Conservation (phyloP, 1,140 invertebrate genomes). For the Aphaenogaster floridana region DNA sequence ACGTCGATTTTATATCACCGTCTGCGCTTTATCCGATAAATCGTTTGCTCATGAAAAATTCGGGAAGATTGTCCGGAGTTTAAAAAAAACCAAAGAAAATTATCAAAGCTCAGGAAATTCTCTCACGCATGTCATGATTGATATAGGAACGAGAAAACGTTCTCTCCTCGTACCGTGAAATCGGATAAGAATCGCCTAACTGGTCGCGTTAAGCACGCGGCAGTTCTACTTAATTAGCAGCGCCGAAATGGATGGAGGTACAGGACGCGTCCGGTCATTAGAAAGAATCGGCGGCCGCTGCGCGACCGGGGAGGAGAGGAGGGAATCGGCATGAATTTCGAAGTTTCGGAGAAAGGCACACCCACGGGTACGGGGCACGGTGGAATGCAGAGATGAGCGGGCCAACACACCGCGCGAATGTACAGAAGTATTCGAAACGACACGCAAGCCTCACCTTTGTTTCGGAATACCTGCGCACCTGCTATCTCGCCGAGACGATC, state of each 20-base stretch:
- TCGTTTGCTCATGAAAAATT: constrained; percentile 4
- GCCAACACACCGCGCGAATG: constrained; percentile 34
- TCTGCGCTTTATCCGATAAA: background rate
- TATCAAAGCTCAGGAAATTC: background rate
- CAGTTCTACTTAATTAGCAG: constrained; percentile 67
- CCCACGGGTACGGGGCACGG: constrained; percentile 24
- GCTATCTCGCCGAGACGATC: constrained; percentile 68
- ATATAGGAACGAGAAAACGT: constrained; percentile 35
- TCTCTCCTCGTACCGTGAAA: constrained; percentile 47
- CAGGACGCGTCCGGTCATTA: constrained; percentile 30
- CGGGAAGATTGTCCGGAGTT: background rate
- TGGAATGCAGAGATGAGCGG: constrained; percentile 59
- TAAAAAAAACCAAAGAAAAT: constrained; percentile 13
- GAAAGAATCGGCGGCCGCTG: constrained; percentile 26
- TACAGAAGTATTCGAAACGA: constrained; percentile 48
- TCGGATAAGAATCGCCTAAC: constrained; percentile 55
- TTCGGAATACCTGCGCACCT: constrained; percentile 59
- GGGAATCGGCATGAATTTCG: constrained; percentile 48
- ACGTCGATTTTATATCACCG: background rate
- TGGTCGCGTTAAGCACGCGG: constrained; percentile 40
- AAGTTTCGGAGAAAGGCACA: constrained; percentile 52
- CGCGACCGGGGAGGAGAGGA: background rate
- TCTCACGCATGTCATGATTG: constrained; percentile 40
- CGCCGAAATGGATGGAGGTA: constrained; percentile 16
- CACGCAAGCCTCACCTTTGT: constrained; percentile 67